Conservation (phyloP, 2,888 invertebrate species). For the Pristionchus fissidentatus region DNA sequence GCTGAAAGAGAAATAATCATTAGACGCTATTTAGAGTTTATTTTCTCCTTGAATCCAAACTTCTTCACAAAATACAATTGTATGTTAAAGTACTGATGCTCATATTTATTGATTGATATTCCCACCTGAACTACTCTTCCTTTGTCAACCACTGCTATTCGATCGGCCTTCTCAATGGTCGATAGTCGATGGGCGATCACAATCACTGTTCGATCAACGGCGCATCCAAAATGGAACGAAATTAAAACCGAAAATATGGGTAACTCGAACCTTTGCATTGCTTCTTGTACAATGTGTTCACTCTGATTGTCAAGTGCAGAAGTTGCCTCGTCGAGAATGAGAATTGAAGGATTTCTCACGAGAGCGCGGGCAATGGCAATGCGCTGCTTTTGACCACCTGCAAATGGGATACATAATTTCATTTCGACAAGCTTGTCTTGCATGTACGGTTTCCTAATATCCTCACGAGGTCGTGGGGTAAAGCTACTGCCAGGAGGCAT, state of each 20-base stretch:
- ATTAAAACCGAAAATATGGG: neutral
- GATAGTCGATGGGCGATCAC: slow-evolving; percentile 78
- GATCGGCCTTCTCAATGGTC: slow-evolving; percentile 77
- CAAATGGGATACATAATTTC: too few relatives aligned
- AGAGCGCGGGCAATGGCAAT: slow-evolving; percentile 68
- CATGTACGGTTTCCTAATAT: too few relatives aligned
- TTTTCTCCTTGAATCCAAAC: neutral
- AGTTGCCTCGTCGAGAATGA: slow-evolving; percentile 31
- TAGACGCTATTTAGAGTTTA: too few relatives aligned
- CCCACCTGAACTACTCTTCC: slow-evolving; percentile 58
- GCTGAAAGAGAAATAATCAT: neutral
- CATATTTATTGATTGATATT: slow-evolving; percentile 76
- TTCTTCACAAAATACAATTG: slow-evolving; percentile 53
- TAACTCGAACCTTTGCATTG: slow-evolving; percentile 38
- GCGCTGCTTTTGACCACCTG: slow-evolving; percentile 51
- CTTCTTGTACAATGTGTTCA: slow-evolving; percentile 12
- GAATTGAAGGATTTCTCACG: slow-evolving; percentile 47
- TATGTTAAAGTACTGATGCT: slow-evolving; percentile 70
- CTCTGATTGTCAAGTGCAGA: slow-evolving; percentile 20
- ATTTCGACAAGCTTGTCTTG: too few relatives aligned
- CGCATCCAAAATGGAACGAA: neutral
- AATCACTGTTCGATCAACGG: slow-evolving; percentile 75
- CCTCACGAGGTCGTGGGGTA: too few relatives aligned
- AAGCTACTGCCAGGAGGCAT: too few relatives aligned
- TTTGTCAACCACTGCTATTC: slow-evolving; percentile 69